Conservation (phyloP, 2,888 invertebrate species). For the Lasioglossum morio region DNA sequence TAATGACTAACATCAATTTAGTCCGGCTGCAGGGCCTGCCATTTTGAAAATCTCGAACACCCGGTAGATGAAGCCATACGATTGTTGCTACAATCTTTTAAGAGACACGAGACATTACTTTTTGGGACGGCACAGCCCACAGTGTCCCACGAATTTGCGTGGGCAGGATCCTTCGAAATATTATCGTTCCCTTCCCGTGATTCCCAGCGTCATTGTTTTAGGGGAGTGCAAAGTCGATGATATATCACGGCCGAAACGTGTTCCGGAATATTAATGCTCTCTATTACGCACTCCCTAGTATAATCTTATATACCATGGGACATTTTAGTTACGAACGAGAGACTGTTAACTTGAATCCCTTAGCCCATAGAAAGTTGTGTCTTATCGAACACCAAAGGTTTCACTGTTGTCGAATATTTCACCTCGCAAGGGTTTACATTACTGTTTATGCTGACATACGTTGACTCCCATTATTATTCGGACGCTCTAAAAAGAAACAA, state of each 20-base stretch:
- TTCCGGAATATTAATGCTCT: constrained; percentile 70
- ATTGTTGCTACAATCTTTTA: constrained; percentile 70
- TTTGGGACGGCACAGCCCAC: constrained; percentile 66
- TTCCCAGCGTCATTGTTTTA: constrained; percentile 71
- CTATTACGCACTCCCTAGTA: constrained; percentile 57
- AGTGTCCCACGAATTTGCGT: constrained; percentile 59
- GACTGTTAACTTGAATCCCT: not conserved
- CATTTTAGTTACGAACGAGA: not conserved
- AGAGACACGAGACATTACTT: constrained; percentile 73
- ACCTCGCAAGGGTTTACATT: not conserved
- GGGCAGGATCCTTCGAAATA: constrained; percentile 73
- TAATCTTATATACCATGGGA: constrained; percentile 5
- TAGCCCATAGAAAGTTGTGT: not conserved
- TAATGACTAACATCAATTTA: not conserved
- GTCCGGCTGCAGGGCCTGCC: not conserved
- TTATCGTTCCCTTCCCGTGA: constrained; percentile 65
- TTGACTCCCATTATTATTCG: too few relatives aligned
- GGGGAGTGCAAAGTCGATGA: constrained; percentile 71
- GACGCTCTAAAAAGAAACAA: too few relatives aligned
- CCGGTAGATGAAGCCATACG: constrained; percentile 55
- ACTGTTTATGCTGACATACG: too few relatives aligned
- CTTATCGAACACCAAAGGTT: not conserved
- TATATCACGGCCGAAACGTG: constrained; percentile 68
- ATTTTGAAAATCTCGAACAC: constrained; percentile 45
- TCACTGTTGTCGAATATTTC: not conserved